These are phyloP conservation scores for Xylocopa sonorina DNA, from an alignment of 1,140 invertebrate genomes.

Conservation along the genomic window DNA sequence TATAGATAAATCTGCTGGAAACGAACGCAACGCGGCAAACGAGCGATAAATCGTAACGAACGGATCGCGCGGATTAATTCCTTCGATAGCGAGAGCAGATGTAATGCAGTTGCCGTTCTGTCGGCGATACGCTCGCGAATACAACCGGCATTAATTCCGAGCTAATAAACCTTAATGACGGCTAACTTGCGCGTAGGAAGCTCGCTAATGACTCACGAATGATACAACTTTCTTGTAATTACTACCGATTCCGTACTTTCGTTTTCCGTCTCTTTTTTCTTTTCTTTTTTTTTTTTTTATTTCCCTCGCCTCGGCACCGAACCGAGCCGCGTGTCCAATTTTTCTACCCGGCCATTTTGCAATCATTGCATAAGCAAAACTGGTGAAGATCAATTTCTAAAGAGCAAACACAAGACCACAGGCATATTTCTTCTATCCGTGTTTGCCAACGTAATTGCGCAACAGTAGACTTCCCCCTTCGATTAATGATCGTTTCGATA, in stretches of 20 bases:
- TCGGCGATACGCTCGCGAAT: conserved; percentile 33
- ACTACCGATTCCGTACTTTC: conserved; percentile 33
- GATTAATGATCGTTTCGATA: conserved; percentile 12
- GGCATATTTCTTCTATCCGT: background rate
- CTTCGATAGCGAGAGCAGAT: conserved; percentile 13
- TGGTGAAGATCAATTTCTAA: background rate
- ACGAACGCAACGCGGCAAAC: conserved; percentile 26
- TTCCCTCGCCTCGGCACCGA: too few relatives aligned
- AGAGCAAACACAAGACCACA: background rate
- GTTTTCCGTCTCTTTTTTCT: background rate
- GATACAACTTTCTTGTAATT: conserved; percentile 48
- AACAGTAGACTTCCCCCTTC: background rate
- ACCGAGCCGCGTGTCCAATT: background rate
- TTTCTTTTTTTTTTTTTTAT: background rate
- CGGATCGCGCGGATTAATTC: conserved; percentile 49
- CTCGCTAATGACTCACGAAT: conserved; percentile 31
- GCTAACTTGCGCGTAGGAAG: conserved; percentile 41
- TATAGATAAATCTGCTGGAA: conserved; percentile 9
- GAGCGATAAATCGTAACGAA: conserved; percentile 40
- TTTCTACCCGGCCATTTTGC: too few relatives aligned
- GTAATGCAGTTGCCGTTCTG: conserved; percentile 41
- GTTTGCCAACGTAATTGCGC: background rate
- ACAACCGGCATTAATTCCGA: conserved; percentile 48
- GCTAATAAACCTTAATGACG: conserved; percentile 54
- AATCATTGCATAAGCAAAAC: conserved; percentile 2